phyloP scores from a whole-genome alignment of 1,140 invertebrate genomes.

The Caenorhabditis inopinata region DNA sequence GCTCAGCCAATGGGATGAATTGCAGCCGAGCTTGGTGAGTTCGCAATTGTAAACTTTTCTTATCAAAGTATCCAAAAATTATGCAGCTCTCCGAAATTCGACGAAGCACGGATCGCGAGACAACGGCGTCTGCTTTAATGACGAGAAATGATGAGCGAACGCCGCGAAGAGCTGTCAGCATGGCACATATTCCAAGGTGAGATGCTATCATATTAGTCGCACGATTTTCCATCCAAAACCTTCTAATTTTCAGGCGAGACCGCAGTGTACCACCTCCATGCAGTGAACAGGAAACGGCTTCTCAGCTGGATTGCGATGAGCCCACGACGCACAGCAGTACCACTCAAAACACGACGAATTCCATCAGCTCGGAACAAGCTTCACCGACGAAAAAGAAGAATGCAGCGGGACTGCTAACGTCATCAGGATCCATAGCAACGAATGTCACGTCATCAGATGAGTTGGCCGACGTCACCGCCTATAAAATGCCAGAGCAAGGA shows the following conservation, averaged over 20 bases:
- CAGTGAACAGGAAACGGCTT: neutral
- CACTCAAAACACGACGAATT: neutral
- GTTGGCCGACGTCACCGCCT: conserved; percentile 6
- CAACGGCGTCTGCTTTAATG: neutral
- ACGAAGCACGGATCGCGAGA: neutral
- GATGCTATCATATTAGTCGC: too few relatives aligned
- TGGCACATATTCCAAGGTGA: conserved; percentile 5
- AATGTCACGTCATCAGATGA: conserved; percentile 3
- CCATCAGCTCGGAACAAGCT: neutral
- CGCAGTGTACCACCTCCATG: neutral
- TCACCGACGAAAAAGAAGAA: conserved; percentile 4
- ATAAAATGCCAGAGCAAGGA: conserved; percentile 19
- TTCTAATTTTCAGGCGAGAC: neutral
- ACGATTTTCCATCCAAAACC: too few relatives aligned
- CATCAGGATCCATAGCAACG: neutral
- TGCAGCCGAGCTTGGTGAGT: conserved; percentile 17
- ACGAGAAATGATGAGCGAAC: neutral
- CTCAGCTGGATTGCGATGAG: too few relatives aligned
- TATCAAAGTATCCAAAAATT: neutral
- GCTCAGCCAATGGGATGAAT: conserved; percentile 39
- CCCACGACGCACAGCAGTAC: too few relatives aligned
- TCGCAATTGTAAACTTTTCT: neutral
- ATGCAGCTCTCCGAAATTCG: neutral
- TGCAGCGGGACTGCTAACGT: neutral
- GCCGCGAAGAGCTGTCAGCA: neutral